phyloP scores from a whole-genome alignment of 64 coral and sea anemone genomes.

The Anthopleura sola region DNA sequence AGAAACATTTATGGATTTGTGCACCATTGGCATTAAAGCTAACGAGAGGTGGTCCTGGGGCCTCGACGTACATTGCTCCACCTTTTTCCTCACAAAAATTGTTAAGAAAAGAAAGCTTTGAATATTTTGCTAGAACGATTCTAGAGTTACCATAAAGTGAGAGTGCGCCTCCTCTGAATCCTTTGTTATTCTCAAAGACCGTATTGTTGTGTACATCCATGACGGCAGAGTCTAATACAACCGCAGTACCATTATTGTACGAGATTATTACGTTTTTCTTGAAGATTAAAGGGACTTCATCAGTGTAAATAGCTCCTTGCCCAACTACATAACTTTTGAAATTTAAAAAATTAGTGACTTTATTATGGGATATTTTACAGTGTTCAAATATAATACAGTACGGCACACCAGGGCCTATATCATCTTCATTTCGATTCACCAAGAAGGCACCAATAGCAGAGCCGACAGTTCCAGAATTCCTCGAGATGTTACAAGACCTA shows the following conservation, averaged over 20 bases:
- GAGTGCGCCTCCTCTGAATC: constrained; percentile 64
- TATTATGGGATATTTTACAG: constrained; percentile 34
- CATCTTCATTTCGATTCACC: constrained; percentile 58
- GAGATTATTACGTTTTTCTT: constrained; percentile 26
- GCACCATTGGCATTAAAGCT: constrained; percentile 59
- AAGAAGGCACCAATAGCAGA: constrained; percentile 62
- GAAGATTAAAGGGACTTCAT: constrained; percentile 51
- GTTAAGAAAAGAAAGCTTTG: constrained; percentile 36
- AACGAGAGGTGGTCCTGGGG: constrained; percentile 66
- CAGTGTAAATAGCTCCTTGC: constrained; percentile 67
- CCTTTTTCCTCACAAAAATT: constrained; percentile 66
- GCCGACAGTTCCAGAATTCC: constrained; percentile 59
- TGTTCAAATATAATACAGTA: constrained; percentile 50
- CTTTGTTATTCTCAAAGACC: constrained; percentile 57
- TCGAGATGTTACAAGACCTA: background rate
- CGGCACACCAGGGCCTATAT: constrained; percentile 64
- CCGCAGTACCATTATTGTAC: constrained; percentile 52
- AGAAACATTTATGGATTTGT: constrained; percentile 57
- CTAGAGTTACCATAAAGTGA: constrained; percentile 74
- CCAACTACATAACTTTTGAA: constrained; percentile 16
- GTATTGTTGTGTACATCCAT: constrained; percentile 34
- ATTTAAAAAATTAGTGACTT: constrained; percentile 1
- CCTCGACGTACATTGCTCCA: constrained; percentile 63
- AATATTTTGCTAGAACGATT: constrained; percentile 51
- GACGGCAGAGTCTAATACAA: constrained; percentile 61